Conservation (phyloP, 2,797 vertebrate genomes). For the Pseudochirops corinnae region DNA sequence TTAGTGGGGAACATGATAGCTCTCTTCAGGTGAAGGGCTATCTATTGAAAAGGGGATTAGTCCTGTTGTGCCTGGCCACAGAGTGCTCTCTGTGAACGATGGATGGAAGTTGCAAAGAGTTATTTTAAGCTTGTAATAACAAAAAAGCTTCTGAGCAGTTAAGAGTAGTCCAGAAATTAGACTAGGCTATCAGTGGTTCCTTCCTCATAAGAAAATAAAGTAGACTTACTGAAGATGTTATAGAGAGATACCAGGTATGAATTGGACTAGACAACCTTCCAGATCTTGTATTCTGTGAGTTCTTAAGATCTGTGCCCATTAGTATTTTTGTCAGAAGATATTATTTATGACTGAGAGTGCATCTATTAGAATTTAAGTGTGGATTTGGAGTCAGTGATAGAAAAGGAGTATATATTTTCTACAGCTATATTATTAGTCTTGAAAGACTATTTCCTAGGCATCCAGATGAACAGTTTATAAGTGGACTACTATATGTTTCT, state of each 20-base stretch:
- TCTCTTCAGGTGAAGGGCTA: neutral
- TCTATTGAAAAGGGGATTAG: neutral
- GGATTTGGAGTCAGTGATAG: conserved; percentile 29
- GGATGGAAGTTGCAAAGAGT: neutral
- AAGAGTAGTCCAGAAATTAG: neutral
- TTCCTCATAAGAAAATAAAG: neutral
- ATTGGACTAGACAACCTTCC: neutral
- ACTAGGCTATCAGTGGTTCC: neutral
- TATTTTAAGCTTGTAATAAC: neutral
- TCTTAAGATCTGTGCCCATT: neutral
- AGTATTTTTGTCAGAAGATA: neutral
- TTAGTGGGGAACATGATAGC: neutral
- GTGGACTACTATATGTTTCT: conserved; percentile 39
- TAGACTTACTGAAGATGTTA: neutral
- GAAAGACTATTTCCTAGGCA: conserved; percentile 36
- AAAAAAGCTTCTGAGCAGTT: neutral
- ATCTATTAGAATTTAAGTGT: conserved; percentile 27
- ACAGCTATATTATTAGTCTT: conserved; percentile 28
- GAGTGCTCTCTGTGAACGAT: neutral
- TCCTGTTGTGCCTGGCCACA: neutral
- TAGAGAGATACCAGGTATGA: neutral
- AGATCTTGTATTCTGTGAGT: neutral
- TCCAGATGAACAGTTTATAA: conserved; percentile 10
- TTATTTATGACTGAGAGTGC: neutral
- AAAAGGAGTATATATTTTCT: conserved; percentile 4